Evolutionary conservation across 2,113 vertebrate species (phyloP).

Genomic region (Cochlearius cochlearius): DNA sequence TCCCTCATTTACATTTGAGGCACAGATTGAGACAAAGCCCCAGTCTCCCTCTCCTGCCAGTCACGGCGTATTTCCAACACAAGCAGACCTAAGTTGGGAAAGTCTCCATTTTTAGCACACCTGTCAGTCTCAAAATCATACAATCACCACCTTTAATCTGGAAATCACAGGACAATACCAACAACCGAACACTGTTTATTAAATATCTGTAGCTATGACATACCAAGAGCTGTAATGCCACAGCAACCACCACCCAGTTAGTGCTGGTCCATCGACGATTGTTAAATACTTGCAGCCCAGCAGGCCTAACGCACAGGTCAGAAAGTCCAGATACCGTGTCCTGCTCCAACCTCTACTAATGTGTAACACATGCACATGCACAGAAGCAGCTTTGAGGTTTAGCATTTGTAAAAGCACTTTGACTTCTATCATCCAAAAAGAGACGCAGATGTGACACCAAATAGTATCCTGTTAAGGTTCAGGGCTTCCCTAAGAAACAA

Average conservation of each 20-base stretch:
- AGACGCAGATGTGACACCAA: background rate
- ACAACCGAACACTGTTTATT: background rate
- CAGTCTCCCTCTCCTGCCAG: background rate
- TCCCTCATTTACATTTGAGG: background rate
- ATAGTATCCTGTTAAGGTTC: background rate
- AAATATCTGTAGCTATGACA: background rate
- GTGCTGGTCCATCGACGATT: rapidly evolving
- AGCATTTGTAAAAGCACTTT: background rate
- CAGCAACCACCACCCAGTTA: background rate
- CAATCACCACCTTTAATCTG: background rate
- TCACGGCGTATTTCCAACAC: rapidly evolving
- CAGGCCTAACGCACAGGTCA: background rate
- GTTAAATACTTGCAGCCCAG: background rate
- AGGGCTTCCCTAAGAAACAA: background rate
- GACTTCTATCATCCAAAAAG: background rate
- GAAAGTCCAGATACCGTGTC: background rate
- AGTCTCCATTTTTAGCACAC: background rate
- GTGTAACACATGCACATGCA: background rate
- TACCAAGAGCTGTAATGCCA: background rate
- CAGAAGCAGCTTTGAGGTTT: background rate
- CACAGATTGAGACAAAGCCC: background rate
- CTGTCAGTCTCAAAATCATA: background rate
- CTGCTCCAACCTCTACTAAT: background rate
- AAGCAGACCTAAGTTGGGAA: background rate
- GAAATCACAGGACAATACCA: background rate